Evolutionary conservation across 2,888 invertebrate species (phyloP).

Genomic region (Aspidiotus destructor): DNA sequence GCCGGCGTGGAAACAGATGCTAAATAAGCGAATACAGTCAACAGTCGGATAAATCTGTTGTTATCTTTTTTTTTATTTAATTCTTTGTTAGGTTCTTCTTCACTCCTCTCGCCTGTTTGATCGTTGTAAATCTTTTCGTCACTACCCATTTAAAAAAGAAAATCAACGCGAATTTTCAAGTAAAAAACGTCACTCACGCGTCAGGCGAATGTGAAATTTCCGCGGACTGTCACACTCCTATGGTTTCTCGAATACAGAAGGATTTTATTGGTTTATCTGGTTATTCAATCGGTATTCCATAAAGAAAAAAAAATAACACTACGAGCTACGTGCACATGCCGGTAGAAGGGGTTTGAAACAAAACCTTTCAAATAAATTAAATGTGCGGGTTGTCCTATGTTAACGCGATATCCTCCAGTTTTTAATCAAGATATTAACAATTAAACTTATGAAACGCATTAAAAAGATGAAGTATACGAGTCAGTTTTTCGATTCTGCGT

Average conservation of each 20-base stretch:
- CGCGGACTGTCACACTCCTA: conserved; percentile 7
- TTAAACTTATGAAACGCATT: too few species aligned
- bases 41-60: conserved; percentile 77
- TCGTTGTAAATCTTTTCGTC: conserved; percentile 27
- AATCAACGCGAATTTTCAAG: conserved; percentile 6
- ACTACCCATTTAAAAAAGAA: conserved; percentile 16
- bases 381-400: conserved; percentile 14
- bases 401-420: not conserved
- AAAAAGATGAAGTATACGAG: too few species aligned
- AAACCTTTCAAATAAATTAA: conserved; percentile 32
- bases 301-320: too few species aligned
- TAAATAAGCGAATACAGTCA: conserved; percentile 88
- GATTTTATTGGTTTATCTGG: conserved; percentile 25
- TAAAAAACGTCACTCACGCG: not conserved
- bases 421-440: too few species aligned
- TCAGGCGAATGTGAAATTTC: conserved; percentile 5
- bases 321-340: too few species aligned
- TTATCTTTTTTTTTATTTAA: conserved; percentile 39
- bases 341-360: too few species aligned
- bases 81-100: not conserved
- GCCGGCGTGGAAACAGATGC: conserved; percentile 89
- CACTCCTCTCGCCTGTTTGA: conserved; percentile 3
- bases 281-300: conserved; percentile 18
- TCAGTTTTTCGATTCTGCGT: too few species aligned
- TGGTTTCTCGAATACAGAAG: conserved; percentile 17